Evolutionary conservation across 2,888 invertebrate genomes (phyloP).

Genomic region (Phalera bucephala): DNA sequence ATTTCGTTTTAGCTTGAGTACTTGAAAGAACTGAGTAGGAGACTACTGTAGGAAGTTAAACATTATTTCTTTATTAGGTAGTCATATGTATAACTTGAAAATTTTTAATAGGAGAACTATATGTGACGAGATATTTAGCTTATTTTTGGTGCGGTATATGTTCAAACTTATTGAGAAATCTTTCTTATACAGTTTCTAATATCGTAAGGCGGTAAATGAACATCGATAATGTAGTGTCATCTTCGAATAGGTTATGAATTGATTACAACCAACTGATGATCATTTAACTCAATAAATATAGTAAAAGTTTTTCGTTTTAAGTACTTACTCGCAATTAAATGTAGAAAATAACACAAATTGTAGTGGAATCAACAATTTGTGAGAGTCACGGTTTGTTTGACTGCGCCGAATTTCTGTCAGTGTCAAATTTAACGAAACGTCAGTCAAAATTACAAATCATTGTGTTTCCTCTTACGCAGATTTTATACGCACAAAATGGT

Average conservation of each 20-base stretch:
- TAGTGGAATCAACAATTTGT: slow-evolving; percentile 36
- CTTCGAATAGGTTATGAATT: slow-evolving; percentile 11
- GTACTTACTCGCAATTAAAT: slow-evolving; percentile 34
- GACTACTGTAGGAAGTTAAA: too few species aligned
- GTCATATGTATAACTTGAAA: too few species aligned
- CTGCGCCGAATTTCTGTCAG: slow-evolving; percentile 23
- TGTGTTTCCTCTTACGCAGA: not conserved
- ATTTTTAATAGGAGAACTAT: too few species aligned
- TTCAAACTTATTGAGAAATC: too few species aligned
- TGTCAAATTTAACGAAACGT: slow-evolving; percentile 12
- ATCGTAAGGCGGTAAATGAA: too few species aligned
- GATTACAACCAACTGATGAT: not conserved
- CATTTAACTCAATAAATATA: not conserved
- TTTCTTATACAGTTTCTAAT: too few species aligned
- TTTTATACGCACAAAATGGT: too few species aligned
- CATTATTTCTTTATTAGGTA: too few species aligned
- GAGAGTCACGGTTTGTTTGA: slow-evolving; percentile 63
- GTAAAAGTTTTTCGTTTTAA: not conserved
- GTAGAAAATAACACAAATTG: slow-evolving; percentile 15
- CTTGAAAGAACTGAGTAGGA: too few species aligned
- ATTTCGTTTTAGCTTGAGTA: too few species aligned
- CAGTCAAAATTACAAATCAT: not conserved
- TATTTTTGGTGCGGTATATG: too few species aligned
- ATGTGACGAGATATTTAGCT: too few species aligned
- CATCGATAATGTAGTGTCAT: slow-evolving; percentile 25